phyloP scores from a whole-genome alignment of 2,113 vertebrate genomes.

The Mormyrus lacerda region DNA sequence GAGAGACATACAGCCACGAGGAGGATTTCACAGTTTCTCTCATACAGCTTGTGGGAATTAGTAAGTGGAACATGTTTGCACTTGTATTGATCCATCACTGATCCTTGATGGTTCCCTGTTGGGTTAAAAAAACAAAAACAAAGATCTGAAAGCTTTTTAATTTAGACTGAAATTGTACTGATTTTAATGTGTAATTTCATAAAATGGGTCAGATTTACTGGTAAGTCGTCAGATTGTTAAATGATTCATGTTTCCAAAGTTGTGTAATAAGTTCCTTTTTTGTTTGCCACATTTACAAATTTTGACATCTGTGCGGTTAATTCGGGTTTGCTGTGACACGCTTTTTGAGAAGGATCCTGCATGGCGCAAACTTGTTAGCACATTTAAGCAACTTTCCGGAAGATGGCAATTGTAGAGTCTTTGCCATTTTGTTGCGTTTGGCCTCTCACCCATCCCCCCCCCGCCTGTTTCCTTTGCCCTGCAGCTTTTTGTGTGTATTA shows the following conservation, averaged over 20 bases:
- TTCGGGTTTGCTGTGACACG: background rate
- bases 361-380: background rate
- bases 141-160: background rate
- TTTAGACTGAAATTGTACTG: background rate
- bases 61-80: conserved; percentile 52
- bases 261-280: background rate
- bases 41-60: conserved; percentile 68
- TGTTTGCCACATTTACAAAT: background rate
- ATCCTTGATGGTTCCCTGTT: background rate
- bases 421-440: background rate
- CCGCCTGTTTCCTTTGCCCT: conserved; percentile 21
- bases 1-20: conserved; percentile 17
- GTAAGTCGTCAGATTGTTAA: background rate
- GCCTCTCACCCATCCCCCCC: background rate
- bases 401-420: background rate
- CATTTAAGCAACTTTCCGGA: background rate
- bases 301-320: background rate
- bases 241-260: background rate
- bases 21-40: conserved; percentile 73
- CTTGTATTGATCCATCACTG: background rate
- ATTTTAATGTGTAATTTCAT: background rate
- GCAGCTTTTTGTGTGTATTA: conserved; percentile 77
- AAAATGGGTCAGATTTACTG: background rate
- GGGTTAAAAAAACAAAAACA: background rate
- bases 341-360: background rate